A percentile compares a stretch with the other conserved stretches of the same genome.
Conservation (phyloP, 2,888 invertebrate genomes). For the Caenorhabditis doughertyi region DNA sequence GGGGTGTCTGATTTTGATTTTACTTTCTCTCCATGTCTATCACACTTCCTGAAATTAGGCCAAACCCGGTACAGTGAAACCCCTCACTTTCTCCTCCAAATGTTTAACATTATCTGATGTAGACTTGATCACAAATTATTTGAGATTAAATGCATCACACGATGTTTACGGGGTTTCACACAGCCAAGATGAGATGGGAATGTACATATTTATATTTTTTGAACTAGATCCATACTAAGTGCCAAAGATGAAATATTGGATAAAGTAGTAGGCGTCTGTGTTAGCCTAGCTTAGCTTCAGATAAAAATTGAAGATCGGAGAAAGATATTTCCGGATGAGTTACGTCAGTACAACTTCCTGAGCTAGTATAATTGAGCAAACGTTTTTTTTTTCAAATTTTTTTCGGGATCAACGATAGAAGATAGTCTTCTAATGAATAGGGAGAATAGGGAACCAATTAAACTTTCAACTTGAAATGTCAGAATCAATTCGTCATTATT, state of each 20-base stretch:
- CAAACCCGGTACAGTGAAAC: not conserved
- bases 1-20: too few relatives aligned
- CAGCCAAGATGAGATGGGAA: not conserved
- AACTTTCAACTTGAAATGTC: not conserved
- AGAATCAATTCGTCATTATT: constrained; percentile 9
- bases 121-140: constrained; percentile 34
- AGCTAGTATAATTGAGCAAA: not conserved
- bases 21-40: too few relatives aligned
- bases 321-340: constrained; percentile 45
- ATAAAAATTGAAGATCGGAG: constrained; percentile 29
- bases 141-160: constrained; percentile 36
- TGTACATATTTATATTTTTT: constrained; percentile 27
- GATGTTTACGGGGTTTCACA: constrained; percentile 27
- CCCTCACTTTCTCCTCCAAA: not conserved
- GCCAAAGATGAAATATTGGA: constrained; percentile 26
- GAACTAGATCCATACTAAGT: constrained; percentile 30
- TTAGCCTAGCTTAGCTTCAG: constrained; percentile 12
- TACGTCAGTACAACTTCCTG: constrained; percentile 40
- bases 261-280: constrained; percentile 9
- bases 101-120: constrained; percentile 19
- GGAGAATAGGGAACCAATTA: not conserved
- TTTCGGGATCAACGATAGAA: not conserved
- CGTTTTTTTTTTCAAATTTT: not conserved
- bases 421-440: too few relatives aligned
- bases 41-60: constrained; percentile 30